Percentiles rank a stretch among this genome's conserved stretches.
phyloP scores from a whole-genome alignment of 2,888 invertebrate genomes.

The Ectemnius lituratus region DNA sequence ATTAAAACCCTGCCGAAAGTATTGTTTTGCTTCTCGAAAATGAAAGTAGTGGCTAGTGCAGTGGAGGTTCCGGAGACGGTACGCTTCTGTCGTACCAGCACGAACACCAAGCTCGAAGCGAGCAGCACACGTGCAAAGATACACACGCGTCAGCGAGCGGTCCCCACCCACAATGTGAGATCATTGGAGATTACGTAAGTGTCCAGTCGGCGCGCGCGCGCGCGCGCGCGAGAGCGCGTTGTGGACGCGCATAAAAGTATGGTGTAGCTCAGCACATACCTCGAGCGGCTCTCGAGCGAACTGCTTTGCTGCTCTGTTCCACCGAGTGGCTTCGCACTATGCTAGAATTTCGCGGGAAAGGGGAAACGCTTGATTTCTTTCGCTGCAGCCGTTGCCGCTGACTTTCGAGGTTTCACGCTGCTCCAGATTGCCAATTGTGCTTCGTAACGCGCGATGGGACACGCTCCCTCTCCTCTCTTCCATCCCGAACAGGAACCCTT shows the following conservation, averaged over 20 bases:
- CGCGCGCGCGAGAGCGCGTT: constrained; percentile 23
- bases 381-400: background rate
- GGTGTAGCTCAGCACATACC: constrained; percentile 56
- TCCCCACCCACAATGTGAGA: constrained; percentile 75
- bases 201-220: constrained; percentile 57
- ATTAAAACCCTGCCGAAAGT: background rate
- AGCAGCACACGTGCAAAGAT: constrained; percentile 20
- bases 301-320: constrained; percentile 29
- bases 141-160: constrained; percentile 43
- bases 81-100: background rate
- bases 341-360: constrained; percentile 36
- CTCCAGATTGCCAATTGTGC: background rate
- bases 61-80: background rate
- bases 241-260: constrained; percentile 62
- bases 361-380: constrained; percentile 30
- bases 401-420: constrained; percentile 10
- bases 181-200: constrained; percentile 75
- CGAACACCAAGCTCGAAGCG: background rate
- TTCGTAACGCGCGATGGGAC: too few relatives aligned
- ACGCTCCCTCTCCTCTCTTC: too few relatives aligned
- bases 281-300: constrained; percentile 36
- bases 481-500: too few relatives aligned
- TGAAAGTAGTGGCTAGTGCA: too few relatives aligned
- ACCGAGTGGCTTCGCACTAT: constrained; percentile 26
- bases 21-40: background rate